Evolutionary conservation across 2,113 vertebrate species (phyloP).

Genomic region (Lamprologus tigripictilis): DNA sequence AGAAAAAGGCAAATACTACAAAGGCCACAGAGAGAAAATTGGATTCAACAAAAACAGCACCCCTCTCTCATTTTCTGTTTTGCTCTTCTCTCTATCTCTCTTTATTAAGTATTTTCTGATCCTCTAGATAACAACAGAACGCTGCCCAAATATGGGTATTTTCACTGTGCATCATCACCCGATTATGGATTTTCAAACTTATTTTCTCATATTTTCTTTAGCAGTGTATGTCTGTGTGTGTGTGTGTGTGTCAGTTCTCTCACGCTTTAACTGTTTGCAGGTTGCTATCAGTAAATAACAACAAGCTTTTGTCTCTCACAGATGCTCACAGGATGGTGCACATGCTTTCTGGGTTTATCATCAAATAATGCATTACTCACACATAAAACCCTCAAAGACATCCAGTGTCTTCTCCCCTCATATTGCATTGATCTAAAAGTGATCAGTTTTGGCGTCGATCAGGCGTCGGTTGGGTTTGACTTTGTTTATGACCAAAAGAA

Average conservation of each 20-base stretch:
- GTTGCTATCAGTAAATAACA: conserved; percentile 31
- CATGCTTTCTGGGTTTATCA: neutral
- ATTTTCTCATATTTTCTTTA: neutral
- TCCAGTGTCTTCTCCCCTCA: neutral
- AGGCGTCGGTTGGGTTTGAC: neutral
- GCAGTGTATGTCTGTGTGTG: neutral
- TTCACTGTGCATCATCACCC: neutral
- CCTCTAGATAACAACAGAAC: neutral
- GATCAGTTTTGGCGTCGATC: conserved; percentile 40
- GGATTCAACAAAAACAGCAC: neutral
- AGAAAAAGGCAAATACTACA: conserved; percentile 29
- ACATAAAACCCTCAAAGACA: neutral
- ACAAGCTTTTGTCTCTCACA: conserved; percentile 2
- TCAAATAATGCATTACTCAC: neutral
- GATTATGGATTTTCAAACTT: neutral
- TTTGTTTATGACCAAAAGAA: conserved; percentile 20
- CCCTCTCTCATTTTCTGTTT: neutral
- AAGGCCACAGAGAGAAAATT: conserved; percentile 24
- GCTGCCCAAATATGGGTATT: neutral
- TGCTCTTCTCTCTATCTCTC: neutral
- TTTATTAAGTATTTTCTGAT: neutral
- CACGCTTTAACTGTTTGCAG: neutral
- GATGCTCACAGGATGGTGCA: neutral
- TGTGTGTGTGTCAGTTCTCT: neutral
- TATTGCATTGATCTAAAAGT: conserved; percentile 50